Conservation (phyloP, 2,797 vertebrate genomes). For the Brotula barbata region DNA sequence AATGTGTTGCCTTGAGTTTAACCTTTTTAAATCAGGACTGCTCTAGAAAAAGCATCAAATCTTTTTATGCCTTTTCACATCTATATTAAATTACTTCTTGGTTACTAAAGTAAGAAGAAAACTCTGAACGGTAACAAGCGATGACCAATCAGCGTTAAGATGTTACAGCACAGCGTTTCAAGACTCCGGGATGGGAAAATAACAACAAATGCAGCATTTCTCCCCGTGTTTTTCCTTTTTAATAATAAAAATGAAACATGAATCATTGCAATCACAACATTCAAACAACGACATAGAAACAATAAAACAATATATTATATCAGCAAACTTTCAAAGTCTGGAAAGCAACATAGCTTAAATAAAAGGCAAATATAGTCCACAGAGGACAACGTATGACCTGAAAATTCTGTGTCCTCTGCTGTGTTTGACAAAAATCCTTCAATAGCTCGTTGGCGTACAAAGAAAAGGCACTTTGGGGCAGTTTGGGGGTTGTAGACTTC, state of each 20-base stretch:
- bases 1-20: too few species aligned
- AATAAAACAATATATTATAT: constrained; percentile 76
- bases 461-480: constrained; percentile 54
- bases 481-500: constrained; percentile 11
- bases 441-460: constrained; percentile 33
- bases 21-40: too few species aligned
- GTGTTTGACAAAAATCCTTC: constrained; percentile 57
- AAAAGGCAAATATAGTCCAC: constrained; percentile 66
- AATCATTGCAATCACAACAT: constrained; percentile 74
- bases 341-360: constrained; percentile 79
- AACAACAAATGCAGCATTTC: constrained; percentile 36
- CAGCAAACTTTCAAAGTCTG: constrained; percentile 71
- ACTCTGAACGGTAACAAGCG: too few species aligned
- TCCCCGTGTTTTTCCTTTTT: constrained; percentile 76
- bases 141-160: too few species aligned
- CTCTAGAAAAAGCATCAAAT: too few species aligned
- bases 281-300: constrained; percentile 60
- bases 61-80: too few species aligned
- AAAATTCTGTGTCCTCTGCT: constrained; percentile 52
- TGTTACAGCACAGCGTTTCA: too few species aligned
- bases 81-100: too few species aligned
- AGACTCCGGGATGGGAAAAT: neutral
- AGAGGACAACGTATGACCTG: constrained; percentile 74
- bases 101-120: too few species aligned
- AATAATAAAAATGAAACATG: constrained; percentile 79